Evolutionary conservation across 2,888 invertebrate species (phyloP).

Genomic region (Atherix ibis): DNA sequence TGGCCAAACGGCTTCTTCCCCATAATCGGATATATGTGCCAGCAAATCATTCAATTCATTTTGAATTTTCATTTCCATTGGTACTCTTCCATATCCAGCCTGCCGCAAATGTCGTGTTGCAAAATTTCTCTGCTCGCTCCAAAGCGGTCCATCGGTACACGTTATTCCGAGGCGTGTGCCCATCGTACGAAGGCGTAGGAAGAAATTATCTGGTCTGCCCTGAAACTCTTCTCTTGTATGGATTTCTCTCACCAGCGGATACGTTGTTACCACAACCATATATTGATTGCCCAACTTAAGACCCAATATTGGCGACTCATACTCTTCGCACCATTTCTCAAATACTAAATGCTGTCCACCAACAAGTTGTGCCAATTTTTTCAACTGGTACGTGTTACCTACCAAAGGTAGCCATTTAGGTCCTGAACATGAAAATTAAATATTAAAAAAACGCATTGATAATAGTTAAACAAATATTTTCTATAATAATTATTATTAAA

Average conservation of each 20-base stretch:
- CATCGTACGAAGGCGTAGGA: constrained; percentile 44
- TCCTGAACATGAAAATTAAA: constrained; percentile 17
- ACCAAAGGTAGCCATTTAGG: constrained; percentile 27
- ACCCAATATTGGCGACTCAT: constrained; percentile 38
- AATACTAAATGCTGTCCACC: constrained; percentile 39
- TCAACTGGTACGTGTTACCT: constrained; percentile 26
- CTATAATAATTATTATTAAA: too few relatives aligned
- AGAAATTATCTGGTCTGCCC: constrained; percentile 50
- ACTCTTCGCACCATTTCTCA: constrained; percentile 32
- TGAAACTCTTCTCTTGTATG: constrained; percentile 42
- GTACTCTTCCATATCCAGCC: constrained; percentile 39
- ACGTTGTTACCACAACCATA: constrained; percentile 39
- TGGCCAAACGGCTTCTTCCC: constrained; percentile 21
- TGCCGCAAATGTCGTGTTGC: constrained; percentile 36
- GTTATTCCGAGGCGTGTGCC: constrained; percentile 40
- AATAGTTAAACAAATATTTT: too few relatives aligned
- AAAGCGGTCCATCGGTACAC: constrained; percentile 40
- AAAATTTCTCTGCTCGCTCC: constrained; percentile 41
- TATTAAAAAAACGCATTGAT: neutral
- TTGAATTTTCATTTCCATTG: constrained; percentile 38
- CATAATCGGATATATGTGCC: constrained; percentile 17
- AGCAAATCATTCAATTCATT: constrained; percentile 37
- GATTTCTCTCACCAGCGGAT: constrained; percentile 36
- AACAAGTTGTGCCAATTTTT: constrained; percentile 21
- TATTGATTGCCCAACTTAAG: constrained; percentile 39